Conservation (phyloP, 2,888 invertebrate genomes). For the Parnassius smintheus region DNA sequence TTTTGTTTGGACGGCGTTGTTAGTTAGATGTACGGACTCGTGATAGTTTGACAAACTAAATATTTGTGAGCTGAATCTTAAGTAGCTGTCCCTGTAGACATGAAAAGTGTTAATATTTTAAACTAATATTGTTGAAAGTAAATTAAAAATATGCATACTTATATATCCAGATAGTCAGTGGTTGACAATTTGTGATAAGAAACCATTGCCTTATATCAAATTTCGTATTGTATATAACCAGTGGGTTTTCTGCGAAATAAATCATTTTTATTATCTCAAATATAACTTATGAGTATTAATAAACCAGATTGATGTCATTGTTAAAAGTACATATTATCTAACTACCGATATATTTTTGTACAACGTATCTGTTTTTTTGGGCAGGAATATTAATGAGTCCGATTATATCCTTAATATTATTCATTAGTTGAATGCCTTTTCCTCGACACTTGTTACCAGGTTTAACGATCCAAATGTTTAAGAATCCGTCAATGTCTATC, state of each 20-base stretch:
- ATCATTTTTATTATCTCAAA: not conserved
- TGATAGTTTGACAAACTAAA: slow-evolving; percentile 93
- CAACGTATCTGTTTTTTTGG: slow-evolving; percentile 90
- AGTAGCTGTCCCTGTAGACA: slow-evolving; percentile 88
- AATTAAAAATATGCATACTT: slow-evolving; percentile 75
- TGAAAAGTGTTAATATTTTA: no score
- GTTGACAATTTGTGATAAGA: slow-evolving; percentile 93
- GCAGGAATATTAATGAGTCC: slow-evolving; percentile 85
- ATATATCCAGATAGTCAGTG: slow-evolving; percentile 95
- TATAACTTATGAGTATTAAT: not conserved
- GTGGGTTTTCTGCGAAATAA: slow-evolving; percentile 86
- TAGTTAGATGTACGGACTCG: slow-evolving; percentile 95
- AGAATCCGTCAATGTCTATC: slow-evolving; percentile 90
- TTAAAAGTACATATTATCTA: not conserved
- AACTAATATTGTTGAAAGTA: not conserved
- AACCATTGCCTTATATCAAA: slow-evolving; percentile 98
- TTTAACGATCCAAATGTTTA: slow-evolving; percentile 97
- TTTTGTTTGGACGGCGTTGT: slow-evolving; percentile 95
- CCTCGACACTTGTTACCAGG: slow-evolving; percentile 97
- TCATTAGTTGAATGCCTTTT: slow-evolving; percentile 92
- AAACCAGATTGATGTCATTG: not conserved
- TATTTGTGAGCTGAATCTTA: slow-evolving; percentile 94
- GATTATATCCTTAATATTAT: slow-evolving; percentile 91
- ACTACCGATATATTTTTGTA: slow-evolving; percentile 96
- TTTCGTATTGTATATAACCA: slow-evolving; percentile 94